Percentiles rank a stretch among this genome's conserved stretches.
These are phyloP conservation scores for Merodon equestris DNA, from an alignment of 2,888 invertebrate species.

Conservation along the genomic window DNA sequence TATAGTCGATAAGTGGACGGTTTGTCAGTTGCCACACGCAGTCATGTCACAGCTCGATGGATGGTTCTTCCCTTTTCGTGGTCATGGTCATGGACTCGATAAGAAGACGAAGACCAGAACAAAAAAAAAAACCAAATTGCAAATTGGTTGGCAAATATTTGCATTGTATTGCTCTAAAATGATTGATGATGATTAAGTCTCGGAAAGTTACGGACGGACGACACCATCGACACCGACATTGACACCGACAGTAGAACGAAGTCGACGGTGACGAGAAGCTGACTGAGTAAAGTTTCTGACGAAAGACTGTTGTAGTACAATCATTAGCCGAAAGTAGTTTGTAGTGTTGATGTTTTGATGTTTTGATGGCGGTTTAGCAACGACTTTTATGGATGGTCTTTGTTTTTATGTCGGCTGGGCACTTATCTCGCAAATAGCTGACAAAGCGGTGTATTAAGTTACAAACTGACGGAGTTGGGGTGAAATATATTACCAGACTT, in stretches of 20 bases:
- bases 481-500: no score
- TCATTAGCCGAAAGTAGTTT: slow-evolving; percentile 16
- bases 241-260: background rate
- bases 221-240: slow-evolving; percentile 3
- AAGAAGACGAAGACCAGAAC: no score
- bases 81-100: background rate
- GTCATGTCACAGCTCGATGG: background rate
- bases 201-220: slow-evolving; percentile 3
- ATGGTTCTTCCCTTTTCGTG: background rate
- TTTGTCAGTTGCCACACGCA: background rate
- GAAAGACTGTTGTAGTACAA: slow-evolving; percentile 24
- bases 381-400: no score
- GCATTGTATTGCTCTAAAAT: slow-evolving; percentile 55
- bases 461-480: no score
- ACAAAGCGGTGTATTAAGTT: no score
- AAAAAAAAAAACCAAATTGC: background rate
- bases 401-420: no score
- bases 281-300: slow-evolving; percentile 7
- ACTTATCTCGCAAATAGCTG: no score
- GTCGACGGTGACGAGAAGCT: background rate
- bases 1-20: no score
- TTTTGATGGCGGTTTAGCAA: slow-evolving; percentile 7
- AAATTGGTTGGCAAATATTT: slow-evolving; percentile 61
- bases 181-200: slow-evolving; percentile 64
- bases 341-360: slow-evolving; percentile 10